Evolutionary conservation across 2,888 invertebrate species (phyloP), one percentile per base, ranked within the genome.

Genomic region (Furcula furcula): DNA sequence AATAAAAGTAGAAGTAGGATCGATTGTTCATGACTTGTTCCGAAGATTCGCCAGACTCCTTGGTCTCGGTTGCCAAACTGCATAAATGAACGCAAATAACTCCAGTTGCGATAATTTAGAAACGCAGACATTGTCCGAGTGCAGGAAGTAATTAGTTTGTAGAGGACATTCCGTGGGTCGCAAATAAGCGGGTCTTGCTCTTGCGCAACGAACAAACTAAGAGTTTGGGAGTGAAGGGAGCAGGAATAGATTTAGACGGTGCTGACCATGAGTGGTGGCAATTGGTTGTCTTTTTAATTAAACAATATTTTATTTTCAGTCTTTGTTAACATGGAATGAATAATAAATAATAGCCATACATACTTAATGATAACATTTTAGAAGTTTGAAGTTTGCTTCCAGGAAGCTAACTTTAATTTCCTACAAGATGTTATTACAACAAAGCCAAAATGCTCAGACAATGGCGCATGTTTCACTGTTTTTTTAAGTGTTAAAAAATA

Each of bases 91-190:
- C 7, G 26, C n/a, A n/a, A 14, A 13, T 6, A 6, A 13, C 7
- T 7, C 9, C 20, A 5, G 34, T 40, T 39, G 35, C 27, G 16
- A 44, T 30, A 46, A 33, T 54, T 49, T 23, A 14, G 39, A 27
- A 37, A 22, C 30, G 18, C 21, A 11, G 12, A 34, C 36, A 40
- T 46, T 50, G 46, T 41, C 10, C 28, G 34, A 33, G 15, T 13
- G 27, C 30, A 46, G 55, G 55, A 55, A 57, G 42, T 34, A 42
- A 50, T 54, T 57, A 39, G 21, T 27, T 29, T 27, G 30, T 39
- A 32, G 39, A 55, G 44, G 58, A 50, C 50, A 42, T 31, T 27
- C 18, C 18, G 11, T n/a, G 27, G 13, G 27, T 18, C 7, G 23
- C 23, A 23, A 23, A 23, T 23, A 12, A 12, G 11, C 12, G 23